Evolutionary conservation across 1,140 invertebrate genomes (phyloP).

Genomic region (Drosophila athabasca): DNA sequence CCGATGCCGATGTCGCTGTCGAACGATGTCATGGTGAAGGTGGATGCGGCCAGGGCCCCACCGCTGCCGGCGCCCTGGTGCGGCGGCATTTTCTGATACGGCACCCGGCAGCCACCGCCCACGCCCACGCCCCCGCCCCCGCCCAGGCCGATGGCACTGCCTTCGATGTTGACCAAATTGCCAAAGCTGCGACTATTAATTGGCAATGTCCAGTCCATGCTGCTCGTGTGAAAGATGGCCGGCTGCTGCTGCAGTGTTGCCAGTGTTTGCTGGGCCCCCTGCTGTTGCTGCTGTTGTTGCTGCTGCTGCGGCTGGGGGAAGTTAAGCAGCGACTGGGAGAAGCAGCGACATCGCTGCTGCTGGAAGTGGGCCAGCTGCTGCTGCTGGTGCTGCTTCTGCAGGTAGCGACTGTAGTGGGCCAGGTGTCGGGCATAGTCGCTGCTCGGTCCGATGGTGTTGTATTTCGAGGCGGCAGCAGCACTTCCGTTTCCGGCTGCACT

Average conservation of each 20-base stretch:
- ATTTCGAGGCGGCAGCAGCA: conserved; percentile 55
- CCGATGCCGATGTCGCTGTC: conserved; percentile 53
- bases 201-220: conserved; percentile 70
- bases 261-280: not conserved
- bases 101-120: conserved; percentile 54
- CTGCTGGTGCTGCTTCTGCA: conserved; percentile 76
- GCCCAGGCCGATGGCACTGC: conserved; percentile 5
- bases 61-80: conserved; percentile 18
- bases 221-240: conserved; percentile 70
- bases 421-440: conserved; percentile 77
- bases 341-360: conserved; percentile 77
- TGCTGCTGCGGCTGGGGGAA: conserved; percentile 62
- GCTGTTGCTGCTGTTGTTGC: conserved; percentile 31
- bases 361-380: conserved; percentile 71
- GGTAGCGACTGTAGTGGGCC: conserved; percentile 73
- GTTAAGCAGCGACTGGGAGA: conserved; percentile 77
- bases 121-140: no score
- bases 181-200: conserved; percentile 78
- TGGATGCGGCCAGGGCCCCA: conserved; percentile 52
- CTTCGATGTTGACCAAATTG: conserved; percentile 78
- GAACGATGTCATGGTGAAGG: conserved; percentile 73
- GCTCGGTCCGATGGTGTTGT: conserved; percentile 80
- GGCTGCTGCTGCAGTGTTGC: conserved; percentile 29
- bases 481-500: conserved; percentile 13
- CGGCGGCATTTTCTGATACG: conserved; percentile 72